Base-by-base conservation (phyloP, 2,888 invertebrate genomes). In the Caenorhabditis sulstoni region DNA sequence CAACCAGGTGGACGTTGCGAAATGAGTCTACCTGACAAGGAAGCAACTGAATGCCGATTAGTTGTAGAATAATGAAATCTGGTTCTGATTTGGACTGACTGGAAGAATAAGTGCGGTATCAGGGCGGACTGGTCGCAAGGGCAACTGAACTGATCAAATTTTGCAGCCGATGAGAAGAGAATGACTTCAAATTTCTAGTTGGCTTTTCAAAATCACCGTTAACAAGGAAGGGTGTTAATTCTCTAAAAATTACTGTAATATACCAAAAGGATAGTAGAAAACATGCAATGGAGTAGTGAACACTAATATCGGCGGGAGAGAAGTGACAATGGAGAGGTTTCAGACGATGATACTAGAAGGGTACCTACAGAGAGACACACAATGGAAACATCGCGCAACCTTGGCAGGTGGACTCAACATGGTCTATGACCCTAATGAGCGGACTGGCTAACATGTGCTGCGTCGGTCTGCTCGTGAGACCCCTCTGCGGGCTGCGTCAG, bases 61-160 rank as follows among this genome's bases (percentile, higher is more conserved):
- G 29, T 29, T 3, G 29, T 5, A 29, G 29, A 29, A 29, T 5
- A 29, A 29, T 29, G 52, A 29, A 52, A 14, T 52, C 52, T 61
- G 47, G 49, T 61, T 20, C 49, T 29, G 18, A 20, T 14, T 58
- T 53, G 65, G 53, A 41, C 52, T 16, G 64, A 22, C 41, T 39
- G 18, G 20, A 11, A 62, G 50, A 39, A 41, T 20, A 20, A 4
- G 47, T 59, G 35, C 59, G 29, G 23, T 59, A 18, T 11, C 45
- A 59, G 59, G 3, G 29, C 29, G 7, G 29, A 29, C 29, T 29
- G 29, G 7, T 29, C 29, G 29, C 7, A 29, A 29, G 29, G 29
- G 11, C 55, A 55, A 9, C 12, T 2, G 14, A 18, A 39, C 20
- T 37, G 37, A 55, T 39, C 5, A 37, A 8, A 39, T 39, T 39